Conservation (phyloP, 2,888 invertebrate genomes). For the Chymomyza fuscimana region DNA sequence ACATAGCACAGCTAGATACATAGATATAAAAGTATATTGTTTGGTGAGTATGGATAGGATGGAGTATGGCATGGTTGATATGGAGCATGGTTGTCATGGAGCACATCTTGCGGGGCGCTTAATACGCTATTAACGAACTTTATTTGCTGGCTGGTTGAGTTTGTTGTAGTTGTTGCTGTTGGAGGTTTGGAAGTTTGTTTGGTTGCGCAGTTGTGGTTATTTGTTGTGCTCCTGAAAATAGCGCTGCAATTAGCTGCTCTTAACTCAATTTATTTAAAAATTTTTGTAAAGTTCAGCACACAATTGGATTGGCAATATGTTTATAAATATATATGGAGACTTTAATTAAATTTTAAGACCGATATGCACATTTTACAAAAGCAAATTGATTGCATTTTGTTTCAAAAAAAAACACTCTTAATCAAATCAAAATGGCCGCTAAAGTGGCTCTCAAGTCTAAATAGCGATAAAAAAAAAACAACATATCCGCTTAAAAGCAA, state of each 20-base stretch:
- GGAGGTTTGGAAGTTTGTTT: slow-evolving; percentile 4
- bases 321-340: background rate
- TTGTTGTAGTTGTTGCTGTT: slow-evolving; percentile 25
- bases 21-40: slow-evolving; percentile 34
- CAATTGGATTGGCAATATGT: background rate
- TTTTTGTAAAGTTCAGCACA: background rate
- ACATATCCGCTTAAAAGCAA: slow-evolving; percentile 12
- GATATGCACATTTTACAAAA: background rate
- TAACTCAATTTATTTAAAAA: slow-evolving; percentile 50
- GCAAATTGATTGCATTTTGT: slow-evolving; percentile 11
- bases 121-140: slow-evolving; percentile 55
- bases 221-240: slow-evolving; percentile 54
- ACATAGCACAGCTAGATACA: slow-evolving; percentile 13
- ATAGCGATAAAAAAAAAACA: slow-evolving; percentile 15
- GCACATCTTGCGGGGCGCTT: slow-evolving; percentile 13
- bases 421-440: background rate
- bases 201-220: slow-evolving; percentile 40
- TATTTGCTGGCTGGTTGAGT: slow-evolving; percentile 22
- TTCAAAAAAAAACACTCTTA: background rate
- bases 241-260: slow-evolving; percentile 55
- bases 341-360: too few species aligned
- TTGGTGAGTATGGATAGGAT: background rate
- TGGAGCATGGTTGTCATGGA: background rate
- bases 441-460: background rate
- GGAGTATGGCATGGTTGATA: background rate